Percentiles rank a stretch among this genome's conserved stretches.
Evolutionary conservation across 2,797 vertebrate species (phyloP).

Genomic region (Coregonus suidteri): DNA sequence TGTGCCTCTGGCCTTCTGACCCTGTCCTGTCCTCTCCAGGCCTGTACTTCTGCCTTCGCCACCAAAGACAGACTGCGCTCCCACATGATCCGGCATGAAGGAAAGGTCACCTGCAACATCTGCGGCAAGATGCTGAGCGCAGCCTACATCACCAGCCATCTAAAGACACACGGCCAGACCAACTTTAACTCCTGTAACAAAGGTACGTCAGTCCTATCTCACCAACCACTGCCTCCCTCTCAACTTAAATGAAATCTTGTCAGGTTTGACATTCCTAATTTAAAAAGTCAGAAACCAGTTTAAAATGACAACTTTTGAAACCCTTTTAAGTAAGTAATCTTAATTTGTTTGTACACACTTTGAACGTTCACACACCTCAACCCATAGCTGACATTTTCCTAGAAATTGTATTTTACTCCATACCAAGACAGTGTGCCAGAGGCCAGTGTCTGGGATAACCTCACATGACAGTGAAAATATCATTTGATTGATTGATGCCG

Average conservation of each 20-base stretch:
- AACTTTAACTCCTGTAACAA: conserved; percentile 97
- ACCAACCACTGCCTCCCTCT: background rate
- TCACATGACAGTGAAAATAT: no score
- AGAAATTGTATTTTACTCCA: no score
- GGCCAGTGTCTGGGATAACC: background rate
- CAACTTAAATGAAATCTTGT: background rate
- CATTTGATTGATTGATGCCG: background rate
- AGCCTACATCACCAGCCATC: conserved; percentile 98
- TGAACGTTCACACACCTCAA: no score
- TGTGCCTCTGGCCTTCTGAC: background rate
- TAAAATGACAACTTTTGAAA: no score
- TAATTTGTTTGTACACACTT: no score
- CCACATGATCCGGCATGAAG: conserved; percentile 99
- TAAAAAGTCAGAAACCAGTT: no score
- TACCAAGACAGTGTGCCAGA: background rate
- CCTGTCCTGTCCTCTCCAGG: conserved; percentile 68
- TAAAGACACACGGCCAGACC: conserved; percentile 98
- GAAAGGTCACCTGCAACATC: conserved; percentile 98
- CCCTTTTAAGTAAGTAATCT: no score
- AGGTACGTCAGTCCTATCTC: conserved; percentile 69
- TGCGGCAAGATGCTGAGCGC: conserved; percentile 99
- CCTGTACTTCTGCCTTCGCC: conserved; percentile 99
- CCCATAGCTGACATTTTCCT: no score
- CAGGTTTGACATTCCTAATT: background rate
- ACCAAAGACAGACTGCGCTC: conserved; percentile 99